Conservation (phyloP, 1,140 invertebrate genomes). For the Heliconius eleuchia region DNA sequence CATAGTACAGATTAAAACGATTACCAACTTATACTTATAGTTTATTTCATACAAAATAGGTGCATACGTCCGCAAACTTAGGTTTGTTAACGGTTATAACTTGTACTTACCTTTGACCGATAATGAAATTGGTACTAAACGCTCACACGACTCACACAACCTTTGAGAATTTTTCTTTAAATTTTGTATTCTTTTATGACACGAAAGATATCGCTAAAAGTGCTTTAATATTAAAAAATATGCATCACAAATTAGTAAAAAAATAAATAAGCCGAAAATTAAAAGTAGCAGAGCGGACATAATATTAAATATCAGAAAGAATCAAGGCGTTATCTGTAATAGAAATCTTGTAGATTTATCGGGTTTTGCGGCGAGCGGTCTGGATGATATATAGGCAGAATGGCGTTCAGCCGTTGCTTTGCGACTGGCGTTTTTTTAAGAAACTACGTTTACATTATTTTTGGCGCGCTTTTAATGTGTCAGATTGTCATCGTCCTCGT, state of each 20-base stretch:
- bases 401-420: constrained; percentile 47
- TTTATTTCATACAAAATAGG: too few relatives aligned
- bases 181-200: background rate
- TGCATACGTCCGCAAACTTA: too few relatives aligned
- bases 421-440: constrained; percentile 51
- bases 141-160: too few relatives aligned
- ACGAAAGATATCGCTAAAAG: background rate
- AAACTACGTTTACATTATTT: constrained; percentile 22
- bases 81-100: too few relatives aligned
- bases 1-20: too few relatives aligned
- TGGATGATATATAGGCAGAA: constrained; percentile 70
- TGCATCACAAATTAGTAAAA: background rate
- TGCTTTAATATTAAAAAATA: background rate
- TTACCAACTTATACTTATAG: too few relatives aligned
- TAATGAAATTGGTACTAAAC: too few relatives aligned
- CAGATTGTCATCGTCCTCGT: too few relatives aligned
- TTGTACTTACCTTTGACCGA: too few relatives aligned
- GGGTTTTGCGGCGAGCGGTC: constrained; percentile 57
- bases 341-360: constrained; percentile 76
- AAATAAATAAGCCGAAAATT: constrained; percentile 35
- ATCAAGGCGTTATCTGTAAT: constrained; percentile 74
- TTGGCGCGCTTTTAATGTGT: constrained; percentile 21
- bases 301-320: constrained; percentile 77
- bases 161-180: too few relatives aligned
- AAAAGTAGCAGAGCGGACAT: constrained; percentile 51